These are phyloP conservation scores for Pseudopodoces humilis DNA, from an alignment of 2,113 vertebrate species.

Conservation along the genomic window DNA sequence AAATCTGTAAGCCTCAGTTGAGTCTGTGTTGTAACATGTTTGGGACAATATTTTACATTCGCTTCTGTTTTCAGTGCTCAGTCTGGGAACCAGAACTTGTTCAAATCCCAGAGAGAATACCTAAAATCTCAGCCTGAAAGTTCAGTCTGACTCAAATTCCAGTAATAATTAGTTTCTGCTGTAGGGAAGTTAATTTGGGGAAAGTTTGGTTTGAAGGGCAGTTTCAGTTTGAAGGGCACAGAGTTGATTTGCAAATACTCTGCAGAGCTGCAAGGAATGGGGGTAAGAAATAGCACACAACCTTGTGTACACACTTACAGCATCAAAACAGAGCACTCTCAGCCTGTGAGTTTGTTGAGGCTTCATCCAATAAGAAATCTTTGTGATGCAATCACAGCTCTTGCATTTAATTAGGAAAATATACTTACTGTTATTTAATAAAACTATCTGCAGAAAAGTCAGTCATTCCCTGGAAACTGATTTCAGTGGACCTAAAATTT, in stretches of 20 bases:
- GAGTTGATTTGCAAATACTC: not conserved
- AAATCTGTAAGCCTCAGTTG: not conserved
- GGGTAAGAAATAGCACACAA: not conserved
- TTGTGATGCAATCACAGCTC: not conserved
- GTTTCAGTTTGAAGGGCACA: conserved; percentile 9
- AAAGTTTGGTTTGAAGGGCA: not conserved
- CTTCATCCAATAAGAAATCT: not conserved
- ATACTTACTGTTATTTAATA: not conserved
- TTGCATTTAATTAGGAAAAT: not conserved
- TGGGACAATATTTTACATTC: not conserved
- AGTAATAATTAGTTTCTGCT: conserved; percentile 1
- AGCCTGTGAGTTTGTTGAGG: not conserved
- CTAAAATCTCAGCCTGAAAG: conserved; percentile 21
- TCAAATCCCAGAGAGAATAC: not conserved
- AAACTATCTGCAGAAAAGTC: not conserved
- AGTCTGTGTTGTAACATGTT: not conserved
- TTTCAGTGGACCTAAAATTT: not conserved
- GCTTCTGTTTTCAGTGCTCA: not conserved
- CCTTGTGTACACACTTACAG: not conserved
- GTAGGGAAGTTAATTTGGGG: not conserved
- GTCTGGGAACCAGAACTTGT: not conserved
- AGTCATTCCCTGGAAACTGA: not conserved
- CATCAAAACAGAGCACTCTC: not conserved
- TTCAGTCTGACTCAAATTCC: conserved; percentile 18
- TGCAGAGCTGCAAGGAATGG: not conserved